These are phyloP conservation scores for Actinostola sp. DNA, from an alignment of 92 coral and sea anemone genomes.

Conservation along the genomic window DNA sequence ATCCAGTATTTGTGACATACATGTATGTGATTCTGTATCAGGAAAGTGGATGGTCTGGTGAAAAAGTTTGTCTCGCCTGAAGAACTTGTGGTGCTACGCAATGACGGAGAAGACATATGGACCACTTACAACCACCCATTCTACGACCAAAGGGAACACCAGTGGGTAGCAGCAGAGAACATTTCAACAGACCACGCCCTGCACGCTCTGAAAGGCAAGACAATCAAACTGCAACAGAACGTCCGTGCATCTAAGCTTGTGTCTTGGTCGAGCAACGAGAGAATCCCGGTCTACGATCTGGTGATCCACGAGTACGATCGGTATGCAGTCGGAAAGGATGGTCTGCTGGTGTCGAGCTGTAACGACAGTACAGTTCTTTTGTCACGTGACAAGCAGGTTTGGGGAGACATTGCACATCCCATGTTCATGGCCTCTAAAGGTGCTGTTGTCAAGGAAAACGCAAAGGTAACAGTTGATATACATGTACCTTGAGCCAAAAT, in stretches of 20 bases:
- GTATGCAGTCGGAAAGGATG: conserved; percentile 82
- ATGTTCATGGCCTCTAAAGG: conserved; percentile 8
- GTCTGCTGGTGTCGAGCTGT: conserved; percentile 78
- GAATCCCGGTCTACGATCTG: conserved; percentile 78
- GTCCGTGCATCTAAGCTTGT: conserved; percentile 59
- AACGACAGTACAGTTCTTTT: conserved; percentile 47
- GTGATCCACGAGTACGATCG: conserved; percentile 86
- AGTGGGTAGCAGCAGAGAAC: conserved; percentile 74
- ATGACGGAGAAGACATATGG: conserved; percentile 71
- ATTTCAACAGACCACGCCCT: conserved; percentile 65
- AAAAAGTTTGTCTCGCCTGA: conserved; percentile 59
- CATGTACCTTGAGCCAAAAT: background rate
- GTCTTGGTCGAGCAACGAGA: conserved; percentile 26
- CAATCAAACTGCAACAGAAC: conserved; percentile 51
- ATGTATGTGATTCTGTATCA: too few species aligned
- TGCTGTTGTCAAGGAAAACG: background rate
- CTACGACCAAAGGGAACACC: conserved; percentile 49
- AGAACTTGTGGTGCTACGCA: conserved; percentile 70
- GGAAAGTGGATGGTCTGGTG: conserved; percentile 81
- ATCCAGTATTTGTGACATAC: too few species aligned
- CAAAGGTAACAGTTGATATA: conserved; percentile 2
- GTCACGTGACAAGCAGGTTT: conserved; percentile 72
- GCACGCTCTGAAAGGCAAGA: conserved; percentile 66
- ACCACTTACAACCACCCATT: conserved; percentile 81
- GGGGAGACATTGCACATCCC: conserved; percentile 73